Base-by-base conservation (phyloP, 2,113 vertebrate species). In the Cisticola juncidis region DNA sequence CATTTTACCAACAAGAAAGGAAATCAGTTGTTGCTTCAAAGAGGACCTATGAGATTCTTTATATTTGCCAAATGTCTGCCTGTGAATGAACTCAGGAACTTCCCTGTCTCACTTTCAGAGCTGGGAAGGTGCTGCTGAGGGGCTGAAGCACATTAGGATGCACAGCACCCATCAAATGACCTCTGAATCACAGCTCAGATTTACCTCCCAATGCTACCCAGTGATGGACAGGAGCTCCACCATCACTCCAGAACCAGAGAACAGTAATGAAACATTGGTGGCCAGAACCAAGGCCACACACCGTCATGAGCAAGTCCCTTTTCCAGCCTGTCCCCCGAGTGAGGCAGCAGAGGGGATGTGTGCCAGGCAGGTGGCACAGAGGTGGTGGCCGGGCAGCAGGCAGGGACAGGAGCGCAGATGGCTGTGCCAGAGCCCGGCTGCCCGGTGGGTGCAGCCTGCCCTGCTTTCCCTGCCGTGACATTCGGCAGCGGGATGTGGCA, bases 211-310 rank as follows among this genome's bases (percentile, higher is more conserved):
- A 17, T 2, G 7, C 15, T 42, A 12, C 78, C 64, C 38, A 10
- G 8, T 0, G 3, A 48, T 1, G 12, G 44, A 28, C 29, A 50
- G 64, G 13, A 53, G 48, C 20, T 92, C 44, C 45, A 26, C 12
- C 60, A 60, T 5, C 54, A 33, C 29, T 31, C 16, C 16, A 6
- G 40, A 56, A 36, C 6, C 19, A 40, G 31, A 79, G 45, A 65
- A 23, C 0, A 0, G 26, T 8, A 22, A 24, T 1, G 6, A 60
- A 86, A 33, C 14, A 44, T 5, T 3, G 26, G 11, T 4, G 29
- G 31, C 19, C 24, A 14, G 21, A 62, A 5, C 28, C 20, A 25
- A 14, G 1, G 2, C 6, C 26, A 17, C 42, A 19, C 31, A 33
- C 1, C 26, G 26, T 1, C 19, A 19, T 0, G 6, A 25, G 23